A percentile compares a stretch with the other conserved stretches of the same genome.
Evolutionary conservation across 1,140 invertebrate genomes (phyloP).

Genomic region (Lerema accius): DNA sequence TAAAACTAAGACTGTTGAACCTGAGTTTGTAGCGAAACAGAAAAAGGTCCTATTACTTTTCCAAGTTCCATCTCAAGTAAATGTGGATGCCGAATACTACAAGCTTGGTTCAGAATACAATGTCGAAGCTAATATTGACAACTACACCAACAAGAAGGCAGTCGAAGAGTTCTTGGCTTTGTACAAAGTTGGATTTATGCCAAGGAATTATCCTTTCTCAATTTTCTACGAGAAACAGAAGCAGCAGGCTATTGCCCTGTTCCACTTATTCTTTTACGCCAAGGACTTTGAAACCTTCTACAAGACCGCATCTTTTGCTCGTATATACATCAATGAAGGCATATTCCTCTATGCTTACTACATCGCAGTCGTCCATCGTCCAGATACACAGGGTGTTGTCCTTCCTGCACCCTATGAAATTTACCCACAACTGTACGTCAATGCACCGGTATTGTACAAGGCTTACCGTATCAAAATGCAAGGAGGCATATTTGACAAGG

Average conservation of each 20-base stretch:
- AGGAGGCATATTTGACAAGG: slow-evolving; percentile 48
- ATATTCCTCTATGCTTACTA: slow-evolving; percentile 84
- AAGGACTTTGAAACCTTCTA: too few species aligned
- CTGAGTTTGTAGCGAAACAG: slow-evolving; percentile 50
- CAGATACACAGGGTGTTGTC: slow-evolving; percentile 83
- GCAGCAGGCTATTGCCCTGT: slow-evolving; percentile 81
- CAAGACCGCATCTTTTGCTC: slow-evolving; percentile 85
- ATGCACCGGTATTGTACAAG: slow-evolving; percentile 82
- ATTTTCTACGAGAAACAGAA: slow-evolving; percentile 81
- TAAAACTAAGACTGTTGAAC: too few species aligned
- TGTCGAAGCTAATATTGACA: slow-evolving; percentile 52
- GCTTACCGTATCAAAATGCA: slow-evolving; percentile 84
- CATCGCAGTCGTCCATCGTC: slow-evolving; percentile 83
- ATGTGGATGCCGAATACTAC: slow-evolving; percentile 59
- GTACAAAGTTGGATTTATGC: slow-evolving; percentile 78
- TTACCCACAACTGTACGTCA: slow-evolving; percentile 85
- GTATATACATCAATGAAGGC: slow-evolving; percentile 84
- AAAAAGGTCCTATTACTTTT: slow-evolving; percentile 64
- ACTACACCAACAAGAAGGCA: slow-evolving; percentile 66
- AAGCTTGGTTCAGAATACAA: slow-evolving; percentile 58
- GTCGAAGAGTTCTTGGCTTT: slow-evolving; percentile 82
- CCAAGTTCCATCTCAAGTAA: slow-evolving; percentile 52
- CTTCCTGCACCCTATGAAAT: slow-evolving; percentile 86
- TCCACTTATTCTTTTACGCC: too few species aligned
- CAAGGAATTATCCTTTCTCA: slow-evolving; percentile 82